Evolutionary conservation across 23 tunicate species (phyloP), one percentile per base, ranked within the genome.

Genomic region (Trididemnum miniatum): DNA sequence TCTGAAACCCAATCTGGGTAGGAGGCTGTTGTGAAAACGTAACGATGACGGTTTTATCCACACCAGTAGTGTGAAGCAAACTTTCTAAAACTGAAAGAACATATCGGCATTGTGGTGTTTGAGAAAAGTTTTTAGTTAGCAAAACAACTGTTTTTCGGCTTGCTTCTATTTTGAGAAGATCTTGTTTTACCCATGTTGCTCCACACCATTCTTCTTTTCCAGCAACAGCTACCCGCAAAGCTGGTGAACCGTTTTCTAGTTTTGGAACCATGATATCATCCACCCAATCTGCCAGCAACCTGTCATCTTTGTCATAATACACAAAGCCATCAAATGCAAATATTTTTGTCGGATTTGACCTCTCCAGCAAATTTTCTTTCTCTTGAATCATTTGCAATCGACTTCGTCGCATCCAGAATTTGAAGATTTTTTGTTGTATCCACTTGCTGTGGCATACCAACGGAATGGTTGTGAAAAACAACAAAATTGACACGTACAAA

Each of bases 321-420:
- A 62, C 67, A 24, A 62, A 62, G 3, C 26, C 67, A n/a, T 62
- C 67, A 62, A n/a, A 62, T 20, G 67, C 67, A 62, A 4, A 62
- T 18, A 3, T 62, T 62, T 22, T 22, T 18, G n/a, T n/a, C n/a
- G n/a, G n/a, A n/a, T n/a, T n/a, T n/a, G n/a, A n/a, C n/a, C n/a
- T n/a, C n/a, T n/a, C n/a, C n/a, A n/a, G n/a, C n/a, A n/a, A n/a
- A n/a, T 4, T 62, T 62, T 18, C 67, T 62, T 22, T 22, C 26
- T 22, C 67, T 62, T 24, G 25, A 22, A 26, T 22, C 5, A 62
- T 12, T 24, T 44, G 54, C 9, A 9, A 9, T 7, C 9, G 54
- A 44, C 15, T 44, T 44, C 12, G 9, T 44, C 15, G 12, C 15
- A 44, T 9, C 54, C 54, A 44, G 54, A 15, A 44, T 15, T 44